Base-by-base conservation (phyloP, 2,113 vertebrate species). In the Takifugu flavidus region DNA sequence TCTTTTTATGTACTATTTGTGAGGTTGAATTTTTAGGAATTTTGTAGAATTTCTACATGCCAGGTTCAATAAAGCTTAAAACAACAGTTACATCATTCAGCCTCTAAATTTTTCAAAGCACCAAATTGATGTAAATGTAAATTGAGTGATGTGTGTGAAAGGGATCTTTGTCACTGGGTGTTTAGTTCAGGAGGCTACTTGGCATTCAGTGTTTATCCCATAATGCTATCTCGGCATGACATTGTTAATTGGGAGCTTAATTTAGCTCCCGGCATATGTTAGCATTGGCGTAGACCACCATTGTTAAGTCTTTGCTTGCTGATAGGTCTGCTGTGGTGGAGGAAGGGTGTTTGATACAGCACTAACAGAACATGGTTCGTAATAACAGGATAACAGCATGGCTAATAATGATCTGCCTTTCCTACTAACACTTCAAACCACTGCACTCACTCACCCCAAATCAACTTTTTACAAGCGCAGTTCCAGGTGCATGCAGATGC, bases 251-350 rank as follows among this genome's bases (percentile, higher is more conserved):
- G 86, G 84, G 75, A 84, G 78, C 91, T 88, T 89, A 89, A 90
- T 91, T 91, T 90, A 89, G 88, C 86, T 80, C 76, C 82, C 52
- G 77, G 87, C 87, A 89, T 89, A 89, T 88, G 89, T 89, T 88
- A 80, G 77, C 79, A 69, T 89, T 89, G 88, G 89, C 87, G 84
- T 85, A 84, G 78, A 65, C 79, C 62, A 74, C 70, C 70, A 72
- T 77, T 80, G 72, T 82, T 85, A 84, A 83, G 80, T 74, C 74
- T 79, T 46, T 72, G 70, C 61, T 80, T 84, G 82, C 82, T 75
- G 58, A 55, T 57, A 65, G 75, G 62, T 74, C 62, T 79, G 72
- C 58, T 70, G 74, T 70, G 75, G 70, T 80, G 87, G 55, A 80
- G 56, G 70, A 76, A 75, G 63, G 53, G 65, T 77, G 82, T 74